phyloP scores from a whole-genome alignment of 2,113 vertebrate species.

The Labeo catla region DNA sequence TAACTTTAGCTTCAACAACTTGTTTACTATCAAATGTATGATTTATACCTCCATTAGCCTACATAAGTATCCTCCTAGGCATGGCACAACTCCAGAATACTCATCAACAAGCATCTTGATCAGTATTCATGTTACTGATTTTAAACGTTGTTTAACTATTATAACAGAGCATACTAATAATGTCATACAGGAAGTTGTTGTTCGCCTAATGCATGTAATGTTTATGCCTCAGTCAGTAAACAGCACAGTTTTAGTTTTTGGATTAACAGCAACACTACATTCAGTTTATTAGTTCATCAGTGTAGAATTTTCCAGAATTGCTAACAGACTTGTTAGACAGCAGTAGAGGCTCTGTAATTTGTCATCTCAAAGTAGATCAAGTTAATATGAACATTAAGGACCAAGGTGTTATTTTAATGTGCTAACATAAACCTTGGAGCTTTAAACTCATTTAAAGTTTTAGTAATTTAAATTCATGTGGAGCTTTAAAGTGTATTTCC shows the following conservation, averaged over 20 bases:
- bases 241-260: background rate
- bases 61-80: background rate
- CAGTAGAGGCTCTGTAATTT: background rate
- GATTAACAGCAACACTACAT: background rate
- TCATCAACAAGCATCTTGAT: constrained; percentile 6
- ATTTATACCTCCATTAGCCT: background rate
- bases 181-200: background rate
- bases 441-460: background rate
- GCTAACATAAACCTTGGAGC: too few relatives aligned
- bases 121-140: background rate
- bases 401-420: background rate
- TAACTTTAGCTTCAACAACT: background rate
- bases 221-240: background rate
- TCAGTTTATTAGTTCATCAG: background rate
- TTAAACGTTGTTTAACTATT: constrained; percentile 1
- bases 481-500: background rate
- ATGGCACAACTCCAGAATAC: background rate
- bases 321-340: background rate
- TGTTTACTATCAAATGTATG: background rate
- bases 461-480: background rate
- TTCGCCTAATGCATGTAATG: background rate
- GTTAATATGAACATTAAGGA: background rate
- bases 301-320: background rate
- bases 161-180: background rate
- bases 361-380: background rate